These are phyloP conservation scores for Phoxinus phoxinus DNA, from an alignment of 2,113 vertebrate species.

Conservation along the genomic window DNA sequence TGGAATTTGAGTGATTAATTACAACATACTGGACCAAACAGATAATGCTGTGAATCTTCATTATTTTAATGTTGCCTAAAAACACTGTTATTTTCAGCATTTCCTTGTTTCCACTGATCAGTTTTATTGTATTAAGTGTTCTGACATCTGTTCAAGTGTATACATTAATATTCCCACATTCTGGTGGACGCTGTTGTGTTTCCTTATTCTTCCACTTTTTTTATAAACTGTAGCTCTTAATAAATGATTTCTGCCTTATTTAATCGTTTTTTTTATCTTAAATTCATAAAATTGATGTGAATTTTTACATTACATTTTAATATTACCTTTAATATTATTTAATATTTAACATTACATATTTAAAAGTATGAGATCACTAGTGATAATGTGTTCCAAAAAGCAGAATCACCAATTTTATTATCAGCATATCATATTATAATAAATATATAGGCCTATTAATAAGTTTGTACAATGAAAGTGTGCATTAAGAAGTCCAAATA, in stretches of 20 bases:
- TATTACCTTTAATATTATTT: no score
- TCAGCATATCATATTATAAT: neutral
- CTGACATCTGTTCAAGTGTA: neutral
- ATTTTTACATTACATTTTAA: neutral
- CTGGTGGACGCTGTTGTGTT: neutral
- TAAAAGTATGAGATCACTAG: neutral
- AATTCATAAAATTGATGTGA: neutral
- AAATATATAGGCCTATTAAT: neutral
- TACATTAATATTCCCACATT: neutral
- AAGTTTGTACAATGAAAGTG: neutral
- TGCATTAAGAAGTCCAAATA: neutral
- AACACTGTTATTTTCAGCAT: neutral
- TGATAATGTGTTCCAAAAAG: neutral
- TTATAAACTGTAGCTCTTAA: slow-evolving; percentile 12
- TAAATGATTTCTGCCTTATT: slow-evolving; percentile 7
- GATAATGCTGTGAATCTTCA: slow-evolving; percentile 18
- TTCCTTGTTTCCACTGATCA: neutral
- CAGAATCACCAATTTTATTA: neutral
- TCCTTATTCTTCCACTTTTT: neutral
- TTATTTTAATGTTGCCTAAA: neutral
- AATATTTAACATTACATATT: neutral
- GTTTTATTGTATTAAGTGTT: neutral
- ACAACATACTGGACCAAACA: neutral
- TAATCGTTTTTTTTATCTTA: neutral
- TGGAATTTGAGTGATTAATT: slow-evolving; percentile 6